Evolutionary conservation across 2,888 invertebrate genomes (phyloP), one percentile per base, ranked within the genome.

Genomic region (Meiosimyza platycephala): DNA sequence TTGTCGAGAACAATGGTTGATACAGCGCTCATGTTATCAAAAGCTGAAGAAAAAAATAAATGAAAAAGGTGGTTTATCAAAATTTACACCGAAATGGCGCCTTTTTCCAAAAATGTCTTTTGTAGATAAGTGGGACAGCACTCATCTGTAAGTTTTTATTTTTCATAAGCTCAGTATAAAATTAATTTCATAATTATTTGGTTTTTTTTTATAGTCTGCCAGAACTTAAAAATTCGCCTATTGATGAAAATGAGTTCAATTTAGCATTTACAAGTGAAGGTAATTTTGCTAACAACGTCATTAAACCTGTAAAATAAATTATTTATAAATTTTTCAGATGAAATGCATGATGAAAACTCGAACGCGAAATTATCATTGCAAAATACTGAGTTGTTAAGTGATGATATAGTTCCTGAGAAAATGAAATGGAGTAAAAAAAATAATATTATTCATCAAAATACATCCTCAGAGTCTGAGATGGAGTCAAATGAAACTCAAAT

Each of bases 51-150:
- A 66, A 16, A 66, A 66, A 40, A 33, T 66, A 7, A 50, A 65
- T 40, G 66, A 22, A 16, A 40, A 11, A 1, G 48, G 63, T 13
- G 66, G 66, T 9, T n/a, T 55, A 16, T 6, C 33, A 5, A 40
- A 54, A 33, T 66, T 54, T 40, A 54, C 7, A 40, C 54, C 33
- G 7, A 52, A 52, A 15, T 66, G 66, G 66, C 52, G 18, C 1
- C 55, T 54, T 40, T 66, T 66, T 12, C 40, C 52, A 9, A n/a
- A 66, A 33, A 66, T 66, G 55, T 54, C 54, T 40, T 66, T 66
- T 55, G 12, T 66, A 2, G 55, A 28, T 54, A 40, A 52, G 11
- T 66, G 33, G 33, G 40, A 54, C 28, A 28, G 51, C 33, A n/a
- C 9, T 16, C 16, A 54, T 12, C 13, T 16, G 66, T 66, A 28